Evolutionary conservation across 2,113 vertebrate genomes (phyloP), one percentile per base, ranked within the genome.

Genomic region (Grallaria varia): DNA sequence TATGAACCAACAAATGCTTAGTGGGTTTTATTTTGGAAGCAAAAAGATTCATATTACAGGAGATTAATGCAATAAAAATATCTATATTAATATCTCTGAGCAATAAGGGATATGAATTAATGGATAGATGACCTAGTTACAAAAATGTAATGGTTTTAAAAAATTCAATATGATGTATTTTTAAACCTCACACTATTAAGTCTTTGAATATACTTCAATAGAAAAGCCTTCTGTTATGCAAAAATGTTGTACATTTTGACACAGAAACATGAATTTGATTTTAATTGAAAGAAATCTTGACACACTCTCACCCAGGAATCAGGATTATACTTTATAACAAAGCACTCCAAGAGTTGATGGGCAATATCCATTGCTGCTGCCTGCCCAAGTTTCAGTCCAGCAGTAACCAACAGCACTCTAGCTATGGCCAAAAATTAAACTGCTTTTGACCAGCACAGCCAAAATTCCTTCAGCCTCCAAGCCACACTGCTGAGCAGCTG

Each of bases 71-170:
- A 84, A 79, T 44, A 96, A 97, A 95, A 83, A 80, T 30, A 79
- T 96, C 88, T 95, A 94, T 94, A 95, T 92, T 97, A 96, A 92
- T 81, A 78, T 86, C 67, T 94, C 84, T 93, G 62, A 90, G 84
- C 62, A 96, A 90, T 87, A 91, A 95, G 53, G 37, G 91, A 47
- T 76, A 64, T 74, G 84, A 96, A 90, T 78, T 96, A 97, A 96
- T 94, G 94, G 95, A 83, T 78, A 94, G 84, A 95, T 94, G 96
- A 97, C 97, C 97, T 79, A 97, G 84, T 97, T 97, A 94, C 33
- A 91, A 69, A 90, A 96, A 96, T 24, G 42, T 21, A 37, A 63
- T 35, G 19, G 42, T 72, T 95, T 91, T 37, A 9, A 79, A 95
- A 91, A 95, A 95, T 68, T 90, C 87, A 96, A 42, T 84, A 84